Conservation (phyloP, 2,888 invertebrate species). For the Polymixis flavicincta region DNA sequence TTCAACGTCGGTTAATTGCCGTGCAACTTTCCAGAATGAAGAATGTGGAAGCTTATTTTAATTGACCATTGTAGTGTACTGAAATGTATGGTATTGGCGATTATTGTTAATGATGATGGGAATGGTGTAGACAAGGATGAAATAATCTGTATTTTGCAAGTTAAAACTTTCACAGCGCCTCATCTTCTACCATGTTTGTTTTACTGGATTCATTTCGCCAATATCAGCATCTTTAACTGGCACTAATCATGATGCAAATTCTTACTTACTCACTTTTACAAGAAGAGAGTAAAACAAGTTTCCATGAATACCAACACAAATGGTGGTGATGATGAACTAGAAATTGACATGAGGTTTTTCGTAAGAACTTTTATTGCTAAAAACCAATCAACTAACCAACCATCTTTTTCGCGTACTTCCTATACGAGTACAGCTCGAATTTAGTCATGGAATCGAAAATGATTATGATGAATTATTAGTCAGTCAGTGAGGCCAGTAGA, state of each 20-base stretch:
- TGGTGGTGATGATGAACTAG: neutral
- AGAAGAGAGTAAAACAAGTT: neutral
- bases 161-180: neutral
- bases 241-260: neutral
- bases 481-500: neutral
- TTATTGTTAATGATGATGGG: constrained; percentile 15
- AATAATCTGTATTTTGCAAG: neutral
- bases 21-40: constrained; percentile 57
- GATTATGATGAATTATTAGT: too few species aligned
- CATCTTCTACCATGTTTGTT: neutral
- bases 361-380: too few species aligned
- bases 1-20: constrained; percentile 61
- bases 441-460: too few species aligned
- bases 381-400: too few species aligned
- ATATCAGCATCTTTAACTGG: too few species aligned
- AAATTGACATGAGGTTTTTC: too few species aligned
- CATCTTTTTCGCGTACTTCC: neutral
- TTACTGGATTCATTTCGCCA: neutral
- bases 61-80: constrained; percentile 41
- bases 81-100: constrained; percentile 11
- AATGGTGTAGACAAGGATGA: neutral
- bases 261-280: neutral
- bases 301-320: neutral
- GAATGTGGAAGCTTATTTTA: constrained; percentile 53
- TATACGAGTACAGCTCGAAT: neutral